Evolutionary conservation across 2,113 vertebrate species (phyloP).

Genomic region (Malurus alboscapulatus): DNA sequence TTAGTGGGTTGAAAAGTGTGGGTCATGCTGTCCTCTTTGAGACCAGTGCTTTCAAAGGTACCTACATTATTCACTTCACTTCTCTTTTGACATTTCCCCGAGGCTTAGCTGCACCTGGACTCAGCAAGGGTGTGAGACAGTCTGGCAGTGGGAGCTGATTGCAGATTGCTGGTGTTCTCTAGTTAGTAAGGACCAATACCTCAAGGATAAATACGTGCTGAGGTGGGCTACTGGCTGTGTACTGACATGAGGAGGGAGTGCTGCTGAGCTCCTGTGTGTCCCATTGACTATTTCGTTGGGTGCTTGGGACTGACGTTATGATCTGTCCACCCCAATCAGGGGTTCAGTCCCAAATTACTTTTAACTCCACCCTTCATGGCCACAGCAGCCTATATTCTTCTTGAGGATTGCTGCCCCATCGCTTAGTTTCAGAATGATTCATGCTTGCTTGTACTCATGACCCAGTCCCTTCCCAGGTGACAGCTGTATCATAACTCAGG

Average conservation of each 20-base stretch:
- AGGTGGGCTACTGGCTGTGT: not conserved
- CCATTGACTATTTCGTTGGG: fast-evolving
- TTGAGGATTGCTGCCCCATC: not conserved
- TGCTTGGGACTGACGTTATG: not conserved
- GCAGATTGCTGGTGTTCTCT: not conserved
- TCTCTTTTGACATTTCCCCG: not conserved
- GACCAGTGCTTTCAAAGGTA: not conserved
- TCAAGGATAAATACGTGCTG: not conserved
- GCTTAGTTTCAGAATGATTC: conserved; percentile 21
- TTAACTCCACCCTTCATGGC: not conserved
- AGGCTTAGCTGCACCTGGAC: not conserved
- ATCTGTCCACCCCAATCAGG: not conserved
- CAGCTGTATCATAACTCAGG: conserved; percentile 1
- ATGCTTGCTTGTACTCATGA: not conserved
- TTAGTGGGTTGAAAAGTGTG: not conserved
- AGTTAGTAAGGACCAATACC: not conserved
- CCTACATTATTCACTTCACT: not conserved
- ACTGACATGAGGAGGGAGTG: not conserved
- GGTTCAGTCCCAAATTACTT: not conserved
- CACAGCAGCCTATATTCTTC: fast-evolving
- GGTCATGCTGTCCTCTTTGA: not conserved
- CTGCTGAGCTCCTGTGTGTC: not conserved
- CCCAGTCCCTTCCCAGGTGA: not conserved
- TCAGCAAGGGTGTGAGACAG: not conserved
- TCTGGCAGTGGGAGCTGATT: not conserved